Conservation (phyloP, 2,113 vertebrate species). For the Benitochromis conjunctus region DNA sequence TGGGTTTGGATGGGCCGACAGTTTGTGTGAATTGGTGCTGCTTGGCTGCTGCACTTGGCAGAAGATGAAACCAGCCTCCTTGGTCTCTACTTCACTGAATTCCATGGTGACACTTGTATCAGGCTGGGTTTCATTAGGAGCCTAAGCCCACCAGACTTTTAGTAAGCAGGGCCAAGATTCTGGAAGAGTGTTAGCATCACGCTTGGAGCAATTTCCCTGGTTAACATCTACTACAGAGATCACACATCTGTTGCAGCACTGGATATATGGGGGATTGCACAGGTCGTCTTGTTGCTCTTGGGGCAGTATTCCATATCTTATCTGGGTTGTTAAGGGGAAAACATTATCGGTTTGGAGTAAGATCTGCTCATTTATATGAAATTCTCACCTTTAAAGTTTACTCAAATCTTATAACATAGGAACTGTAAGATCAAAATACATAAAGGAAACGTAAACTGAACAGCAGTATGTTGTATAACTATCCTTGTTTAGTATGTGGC, state of each 20-base stretch:
- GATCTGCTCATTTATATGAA: background rate
- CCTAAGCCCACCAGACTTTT: constrained; percentile 74
- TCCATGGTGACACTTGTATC: constrained; percentile 76
- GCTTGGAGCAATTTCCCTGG: constrained; percentile 15
- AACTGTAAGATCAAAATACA: background rate
- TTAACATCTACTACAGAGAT: constrained; percentile 57
- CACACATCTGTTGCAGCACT: background rate
- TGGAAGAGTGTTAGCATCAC: constrained; percentile 3
- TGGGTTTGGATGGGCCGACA: constrained; percentile 12
- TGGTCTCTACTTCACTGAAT: constrained; percentile 51
- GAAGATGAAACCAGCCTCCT: constrained; percentile 40
- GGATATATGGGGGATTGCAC: background rate
- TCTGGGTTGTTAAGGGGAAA: background rate
- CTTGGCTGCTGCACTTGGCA: constrained; percentile 51
- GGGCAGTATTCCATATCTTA: background rate
- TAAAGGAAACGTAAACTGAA: background rate
- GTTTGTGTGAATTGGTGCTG: constrained; percentile 27
- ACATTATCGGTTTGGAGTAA: background rate
- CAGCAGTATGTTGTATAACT: background rate
- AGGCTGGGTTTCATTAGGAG: constrained; percentile 84
- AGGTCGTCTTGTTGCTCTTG: background rate
- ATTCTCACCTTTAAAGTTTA: background rate
- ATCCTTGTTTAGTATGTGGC: background rate
- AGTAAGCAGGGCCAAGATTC: constrained; percentile 1
- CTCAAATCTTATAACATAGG: background rate